Evolutionary conservation across 2,888 invertebrate genomes (phyloP).

Genomic region (Byasa hedistus): DNA sequence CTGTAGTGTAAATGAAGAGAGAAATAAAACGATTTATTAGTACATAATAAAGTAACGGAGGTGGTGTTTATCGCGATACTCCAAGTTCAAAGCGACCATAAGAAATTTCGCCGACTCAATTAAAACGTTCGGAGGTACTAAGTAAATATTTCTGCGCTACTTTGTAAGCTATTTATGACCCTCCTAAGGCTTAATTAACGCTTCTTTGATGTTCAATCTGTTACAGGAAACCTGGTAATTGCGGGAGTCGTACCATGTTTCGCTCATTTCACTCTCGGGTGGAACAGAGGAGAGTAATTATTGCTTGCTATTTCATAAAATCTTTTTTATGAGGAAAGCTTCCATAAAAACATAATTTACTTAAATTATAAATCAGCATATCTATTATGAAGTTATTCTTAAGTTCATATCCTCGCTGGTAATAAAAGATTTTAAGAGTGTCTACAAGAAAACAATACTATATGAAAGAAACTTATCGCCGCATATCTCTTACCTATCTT

Average conservation of each 20-base stretch:
- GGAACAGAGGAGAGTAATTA: conserved; percentile 29
- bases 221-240: conserved; percentile 70
- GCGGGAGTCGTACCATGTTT: conserved; percentile 50
- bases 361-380: background rate
- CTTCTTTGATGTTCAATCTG: conserved; percentile 77
- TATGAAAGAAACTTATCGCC: too few species aligned
- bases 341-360: background rate
- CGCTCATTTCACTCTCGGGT: conserved; percentile 40
- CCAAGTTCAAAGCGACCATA: conserved; percentile 55
- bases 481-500: too few species aligned
- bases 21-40: conserved; percentile 15
- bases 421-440: too few species aligned
- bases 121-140: conserved; percentile 61
- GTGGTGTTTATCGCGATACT: conserved; percentile 49
- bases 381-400: too few species aligned
- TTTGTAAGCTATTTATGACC: conserved; percentile 69
- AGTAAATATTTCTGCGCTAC: conserved; percentile 72
- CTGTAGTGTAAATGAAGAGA: too few species aligned
- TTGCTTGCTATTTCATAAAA: conserved; percentile 20
- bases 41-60: conserved; percentile 29
- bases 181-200: conserved; percentile 73
- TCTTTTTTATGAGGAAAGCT: background rate
- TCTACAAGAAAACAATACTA: too few species aligned
- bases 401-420: too few species aligned
- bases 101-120: conserved; percentile 67